A percentile compares a stretch with the other conserved stretches of the same genome.
phyloP scores from a whole-genome alignment of 2,888 invertebrate species.

The Tinea pellionella region DNA sequence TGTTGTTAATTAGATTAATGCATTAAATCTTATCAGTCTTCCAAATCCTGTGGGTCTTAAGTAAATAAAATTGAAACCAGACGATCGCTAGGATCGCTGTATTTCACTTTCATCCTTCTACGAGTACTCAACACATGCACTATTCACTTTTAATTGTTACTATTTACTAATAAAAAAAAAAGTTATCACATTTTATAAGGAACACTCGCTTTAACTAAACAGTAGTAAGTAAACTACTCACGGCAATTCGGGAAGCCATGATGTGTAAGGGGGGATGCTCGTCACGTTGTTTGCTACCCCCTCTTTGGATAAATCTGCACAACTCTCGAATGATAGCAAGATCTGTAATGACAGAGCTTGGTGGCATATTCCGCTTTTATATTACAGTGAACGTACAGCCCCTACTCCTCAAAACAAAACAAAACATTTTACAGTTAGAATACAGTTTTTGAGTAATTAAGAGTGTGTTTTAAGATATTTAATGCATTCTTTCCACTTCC shows the following conservation, averaged over 20 bases:
- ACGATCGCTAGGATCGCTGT: neutral
- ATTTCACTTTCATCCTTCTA: neutral
- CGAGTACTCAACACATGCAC: neutral
- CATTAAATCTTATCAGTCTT: too few species aligned
- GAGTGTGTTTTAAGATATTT: conserved; percentile 17
- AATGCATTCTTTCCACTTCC: neutral
- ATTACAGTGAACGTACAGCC: conserved; percentile 55
- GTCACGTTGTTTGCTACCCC: conserved; percentile 27
- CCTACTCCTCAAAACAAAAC: conserved; percentile 37
- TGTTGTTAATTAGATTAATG: too few species aligned
- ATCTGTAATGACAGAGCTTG: conserved; percentile 33
- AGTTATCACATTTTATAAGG: conserved; percentile 10
- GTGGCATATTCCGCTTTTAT: conserved; percentile 43
- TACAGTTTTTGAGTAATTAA: conserved; percentile 26
- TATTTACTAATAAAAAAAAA: conserved; percentile 11
- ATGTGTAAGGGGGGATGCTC: conserved; percentile 29
- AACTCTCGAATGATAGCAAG: conserved; percentile 30
- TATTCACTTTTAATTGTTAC: neutral
- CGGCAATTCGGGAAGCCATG: conserved; percentile 52
- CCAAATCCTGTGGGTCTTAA: neutral
- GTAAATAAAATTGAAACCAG: neutral
- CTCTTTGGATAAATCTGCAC: conserved; percentile 26
- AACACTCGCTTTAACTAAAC: conserved; percentile 8
- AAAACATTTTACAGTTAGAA: conserved; percentile 24
- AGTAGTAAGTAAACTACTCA: conserved; percentile 33